These are phyloP conservation scores for Lepeophtheirus salmonis DNA, from an alignment of 1,140 invertebrate genomes.

Conservation along the genomic window DNA sequence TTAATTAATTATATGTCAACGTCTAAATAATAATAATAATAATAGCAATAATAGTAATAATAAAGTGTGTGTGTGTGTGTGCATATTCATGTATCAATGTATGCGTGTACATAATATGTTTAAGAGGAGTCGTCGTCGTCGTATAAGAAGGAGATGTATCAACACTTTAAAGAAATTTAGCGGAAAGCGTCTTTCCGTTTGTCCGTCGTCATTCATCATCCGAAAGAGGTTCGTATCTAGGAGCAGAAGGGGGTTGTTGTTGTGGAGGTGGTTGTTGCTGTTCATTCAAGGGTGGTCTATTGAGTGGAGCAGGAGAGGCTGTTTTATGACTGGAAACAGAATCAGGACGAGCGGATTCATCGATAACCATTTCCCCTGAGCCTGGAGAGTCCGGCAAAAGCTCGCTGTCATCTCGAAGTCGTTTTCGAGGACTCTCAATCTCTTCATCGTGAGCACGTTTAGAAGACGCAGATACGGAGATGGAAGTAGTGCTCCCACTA, in stretches of 20 bases:
- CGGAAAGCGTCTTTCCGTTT: background rate
- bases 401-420: background rate
- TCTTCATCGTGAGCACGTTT: background rate
- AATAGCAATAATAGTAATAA: too few species aligned
- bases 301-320: background rate
- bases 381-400: constrained; percentile 14
- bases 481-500: too few species aligned
- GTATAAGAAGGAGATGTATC: too few species aligned
- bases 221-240: constrained; percentile 16
- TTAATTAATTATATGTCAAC: too few species aligned
- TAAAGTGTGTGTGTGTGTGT: too few species aligned
- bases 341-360: constrained; percentile 13
- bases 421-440: background rate
- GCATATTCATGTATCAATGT: too few species aligned
- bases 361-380: constrained; percentile 19
- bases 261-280: background rate
- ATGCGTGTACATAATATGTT: too few species aligned
- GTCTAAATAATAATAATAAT: too few species aligned
- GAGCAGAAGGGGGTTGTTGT: background rate
- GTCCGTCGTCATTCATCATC: constrained; percentile 15
- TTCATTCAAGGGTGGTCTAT: background rate
- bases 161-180: too few species aligned
- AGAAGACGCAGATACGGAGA: background rate
- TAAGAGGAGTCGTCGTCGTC: too few species aligned
- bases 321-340: constrained; percentile 6